Percentiles rank a stretch among this genome's conserved stretches.
phyloP scores from a whole-genome alignment of 92 coral and sea anemone species.

The Bergia puertoricense region DNA sequence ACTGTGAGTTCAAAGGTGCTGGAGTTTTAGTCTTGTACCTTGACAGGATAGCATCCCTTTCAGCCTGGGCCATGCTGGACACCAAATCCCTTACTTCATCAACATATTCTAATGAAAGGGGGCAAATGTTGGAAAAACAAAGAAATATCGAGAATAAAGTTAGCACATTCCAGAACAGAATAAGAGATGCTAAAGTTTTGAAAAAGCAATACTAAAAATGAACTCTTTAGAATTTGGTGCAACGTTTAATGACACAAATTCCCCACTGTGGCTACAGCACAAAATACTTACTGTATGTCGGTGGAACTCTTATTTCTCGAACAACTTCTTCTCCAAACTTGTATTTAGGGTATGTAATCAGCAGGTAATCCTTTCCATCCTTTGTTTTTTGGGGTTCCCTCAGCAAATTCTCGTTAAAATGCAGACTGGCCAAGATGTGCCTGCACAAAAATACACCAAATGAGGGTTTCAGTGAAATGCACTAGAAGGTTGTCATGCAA shows the following conservation, averaged over 20 bases:
- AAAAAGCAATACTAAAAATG: not conserved
- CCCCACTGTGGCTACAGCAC: slow-evolving; percentile 15
- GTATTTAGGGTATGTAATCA: slow-evolving; percentile 57
- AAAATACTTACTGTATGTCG: slow-evolving; percentile 51
- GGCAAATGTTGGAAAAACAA: not conserved
- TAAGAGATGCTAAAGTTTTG: not conserved
- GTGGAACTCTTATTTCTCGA: slow-evolving; percentile 47
- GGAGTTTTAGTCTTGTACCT: slow-evolving; percentile 50
- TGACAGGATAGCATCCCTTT: slow-evolving; percentile 32
- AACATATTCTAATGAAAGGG: slow-evolving; percentile 47
- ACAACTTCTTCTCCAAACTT: slow-evolving; percentile 58
- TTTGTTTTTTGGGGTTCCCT: slow-evolving; percentile 44
- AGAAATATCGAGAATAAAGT: not conserved
- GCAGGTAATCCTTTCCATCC: slow-evolving; percentile 50
- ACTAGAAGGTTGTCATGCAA: not conserved
- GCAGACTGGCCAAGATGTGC: slow-evolving; percentile 55
- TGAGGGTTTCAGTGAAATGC: not conserved
- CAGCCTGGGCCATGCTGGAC: slow-evolving; percentile 38
- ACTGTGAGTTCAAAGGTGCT: no score
- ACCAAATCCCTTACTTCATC: slow-evolving; percentile 42
- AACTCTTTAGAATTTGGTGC: not conserved
- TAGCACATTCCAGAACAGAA: not conserved
- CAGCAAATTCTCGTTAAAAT: slow-evolving; percentile 56
- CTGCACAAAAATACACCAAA: slow-evolving; percentile 9
- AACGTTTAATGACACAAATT: not conserved